A percentile compares a stretch with the other conserved stretches of the same genome.
Evolutionary conservation across 2,797 vertebrate genomes (phyloP).

Genomic region (Triplophysa yarkandensis): DNA sequence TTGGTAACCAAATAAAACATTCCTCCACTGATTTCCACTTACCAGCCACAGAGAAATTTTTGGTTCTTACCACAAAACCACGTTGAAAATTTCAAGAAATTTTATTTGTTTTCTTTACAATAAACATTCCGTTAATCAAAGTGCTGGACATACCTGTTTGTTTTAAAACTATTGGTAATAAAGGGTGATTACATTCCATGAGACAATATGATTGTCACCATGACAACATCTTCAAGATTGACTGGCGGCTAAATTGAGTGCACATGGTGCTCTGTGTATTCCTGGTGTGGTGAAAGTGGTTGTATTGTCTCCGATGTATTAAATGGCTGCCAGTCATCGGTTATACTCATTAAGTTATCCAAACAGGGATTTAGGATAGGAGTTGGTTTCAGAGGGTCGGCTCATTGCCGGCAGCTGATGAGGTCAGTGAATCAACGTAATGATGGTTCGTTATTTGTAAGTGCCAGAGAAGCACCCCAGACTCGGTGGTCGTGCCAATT

Average conservation of each 20-base stretch:
- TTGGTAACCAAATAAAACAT: too few species aligned
- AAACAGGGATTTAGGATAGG: conserved; percentile 50
- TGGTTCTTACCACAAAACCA: too few species aligned
- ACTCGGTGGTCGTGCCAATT: conserved; percentile 26
- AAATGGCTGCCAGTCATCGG: conserved; percentile 30
- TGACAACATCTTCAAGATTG: conserved; percentile 31
- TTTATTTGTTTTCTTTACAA: too few species aligned
- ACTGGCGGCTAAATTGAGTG: conserved; percentile 28
- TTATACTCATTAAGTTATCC: conserved; percentile 31
- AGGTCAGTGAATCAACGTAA: conserved; percentile 58
- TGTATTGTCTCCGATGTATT: conserved; percentile 3
- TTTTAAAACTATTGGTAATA: conserved; percentile 12
- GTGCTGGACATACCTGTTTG: conserved; percentile 36
- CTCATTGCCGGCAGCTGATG: conserved; percentile 26
- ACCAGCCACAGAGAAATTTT: too few species aligned
- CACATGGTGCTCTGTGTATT: background rate
- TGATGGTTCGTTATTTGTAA: conserved; percentile 42
- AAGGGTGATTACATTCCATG: conserved; percentile 15
- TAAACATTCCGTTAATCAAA: background rate
- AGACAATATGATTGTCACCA: conserved; percentile 25
- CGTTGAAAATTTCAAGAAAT: too few species aligned
- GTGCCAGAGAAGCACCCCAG: conserved; percentile 45
- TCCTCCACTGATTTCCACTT: too few species aligned
- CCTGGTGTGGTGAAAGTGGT: background rate
- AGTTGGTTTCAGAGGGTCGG: conserved; percentile 59